Evolutionary conservation across 2,888 invertebrate species (phyloP).

Genomic region (Syritta pipiens): DNA sequence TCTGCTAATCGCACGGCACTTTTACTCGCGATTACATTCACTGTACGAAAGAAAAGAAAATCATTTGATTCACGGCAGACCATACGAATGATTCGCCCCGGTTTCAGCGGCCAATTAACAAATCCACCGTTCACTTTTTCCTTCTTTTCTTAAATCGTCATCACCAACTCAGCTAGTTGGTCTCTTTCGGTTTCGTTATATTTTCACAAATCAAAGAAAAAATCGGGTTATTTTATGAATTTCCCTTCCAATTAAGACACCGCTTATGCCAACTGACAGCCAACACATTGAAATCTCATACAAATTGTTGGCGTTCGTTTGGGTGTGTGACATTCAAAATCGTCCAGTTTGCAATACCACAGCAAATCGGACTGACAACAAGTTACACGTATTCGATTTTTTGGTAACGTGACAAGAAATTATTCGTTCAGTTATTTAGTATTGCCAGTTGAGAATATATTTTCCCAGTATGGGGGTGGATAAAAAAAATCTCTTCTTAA

Average conservation of each 20-base stretch:
- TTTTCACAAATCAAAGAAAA: conserved; percentile 33
- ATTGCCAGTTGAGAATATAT: conserved; percentile 24
- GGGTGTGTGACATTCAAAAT: conserved; percentile 3
- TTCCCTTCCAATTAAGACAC: conserved; percentile 26
- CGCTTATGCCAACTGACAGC: conserved; percentile 49
- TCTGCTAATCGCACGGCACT: conserved; percentile 48
- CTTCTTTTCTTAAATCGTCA: conserved; percentile 54
- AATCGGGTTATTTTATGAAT: conserved; percentile 47
- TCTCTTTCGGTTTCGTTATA: conserved; percentile 56
- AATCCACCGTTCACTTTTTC: conserved; percentile 64
- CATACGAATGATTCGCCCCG: conserved; percentile 48
- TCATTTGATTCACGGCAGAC: conserved; percentile 50
- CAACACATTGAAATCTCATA: conserved; percentile 29
- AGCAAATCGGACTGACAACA: conserved; percentile 63
- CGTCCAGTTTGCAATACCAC: conserved; percentile 59
- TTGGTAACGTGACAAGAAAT: conserved; percentile 60
- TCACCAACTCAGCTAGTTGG: conserved; percentile 58
- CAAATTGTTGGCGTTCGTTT: conserved; percentile 2
- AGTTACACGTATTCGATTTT: conserved; percentile 69
- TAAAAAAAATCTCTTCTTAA: no score
- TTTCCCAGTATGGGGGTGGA: conserved; percentile 12
- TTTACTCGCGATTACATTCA: conserved; percentile 64
- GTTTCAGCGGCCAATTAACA: conserved; percentile 50
- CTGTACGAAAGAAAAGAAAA: conserved; percentile 66
- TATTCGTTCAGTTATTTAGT: conserved; percentile 38